phyloP scores from a whole-genome alignment of 2,113 vertebrate genomes.

The Hiodon alosoides region DNA sequence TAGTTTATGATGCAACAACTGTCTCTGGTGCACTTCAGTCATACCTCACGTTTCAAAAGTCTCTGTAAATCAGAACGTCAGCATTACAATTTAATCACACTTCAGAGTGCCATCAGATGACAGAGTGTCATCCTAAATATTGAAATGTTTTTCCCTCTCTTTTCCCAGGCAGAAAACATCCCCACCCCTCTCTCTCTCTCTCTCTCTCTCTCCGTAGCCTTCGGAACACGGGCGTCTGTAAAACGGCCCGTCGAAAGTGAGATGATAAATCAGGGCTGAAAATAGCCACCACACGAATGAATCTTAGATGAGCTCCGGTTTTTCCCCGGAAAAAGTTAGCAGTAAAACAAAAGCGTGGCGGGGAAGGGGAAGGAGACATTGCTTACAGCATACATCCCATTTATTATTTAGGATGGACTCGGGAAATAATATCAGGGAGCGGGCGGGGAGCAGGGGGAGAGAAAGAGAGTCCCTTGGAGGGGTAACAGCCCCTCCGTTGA shows the following conservation, averaged over 20 bases:
- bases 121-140: too few species aligned
- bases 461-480: constrained; percentile 23
- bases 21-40: too few species aligned
- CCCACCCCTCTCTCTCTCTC: neutral
- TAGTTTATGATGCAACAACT: too few species aligned
- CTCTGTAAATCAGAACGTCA: too few species aligned
- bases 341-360: constrained; percentile 29
- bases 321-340: constrained; percentile 29
- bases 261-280: constrained; percentile 44
- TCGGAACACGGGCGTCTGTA: too few species aligned
- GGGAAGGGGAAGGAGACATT: constrained; percentile 21
- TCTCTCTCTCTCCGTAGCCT: neutral
- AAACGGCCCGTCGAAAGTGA: constrained; percentile 26
- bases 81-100: too few species aligned
- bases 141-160: neutral
- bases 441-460: neutral
- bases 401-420: constrained; percentile 41
- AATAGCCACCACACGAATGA: constrained; percentile 44
- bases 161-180: neutral
- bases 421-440: constrained; percentile 22
- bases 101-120: too few species aligned
- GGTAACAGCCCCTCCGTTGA: constrained; percentile 46
- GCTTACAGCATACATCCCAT: constrained; percentile 35
- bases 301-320: constrained; percentile 37
- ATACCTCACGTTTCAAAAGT: too few species aligned